phyloP scores from a whole-genome alignment of 1,140 invertebrate species.

The Drosophila sulfurigaster region DNA sequence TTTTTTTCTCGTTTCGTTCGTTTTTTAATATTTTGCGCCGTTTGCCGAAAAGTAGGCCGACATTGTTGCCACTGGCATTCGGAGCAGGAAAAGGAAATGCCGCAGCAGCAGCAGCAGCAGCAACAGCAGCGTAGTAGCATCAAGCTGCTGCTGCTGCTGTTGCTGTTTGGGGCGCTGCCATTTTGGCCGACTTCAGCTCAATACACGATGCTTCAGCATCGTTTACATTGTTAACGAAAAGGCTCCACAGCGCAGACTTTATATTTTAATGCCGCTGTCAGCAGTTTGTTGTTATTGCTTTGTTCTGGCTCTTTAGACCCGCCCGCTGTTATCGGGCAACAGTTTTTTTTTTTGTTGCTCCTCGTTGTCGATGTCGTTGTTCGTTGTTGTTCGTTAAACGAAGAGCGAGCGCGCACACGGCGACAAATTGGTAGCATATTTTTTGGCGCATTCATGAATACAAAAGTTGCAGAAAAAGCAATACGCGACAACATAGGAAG shows the following conservation, averaged over 20 bases:
- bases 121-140: conserved; percentile 35
- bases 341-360: conserved; percentile 3
- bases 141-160: conserved; percentile 24
- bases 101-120: conserved; percentile 58
- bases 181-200: conserved; percentile 68
- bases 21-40: conserved; percentile 78
- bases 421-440: conserved; percentile 83
- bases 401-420: conserved; percentile 59
- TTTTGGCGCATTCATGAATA: conserved; percentile 81
- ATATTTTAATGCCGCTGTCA: conserved; percentile 82
- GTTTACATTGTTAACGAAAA: conserved; percentile 81
- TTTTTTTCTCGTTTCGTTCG: conserved; percentile 20
- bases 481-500: conserved; percentile 68
- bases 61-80: conserved; percentile 79
- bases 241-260: conserved; percentile 65
- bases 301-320: conserved; percentile 51
- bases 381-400: conserved; percentile 45
- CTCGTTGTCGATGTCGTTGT: conserved; percentile 7
- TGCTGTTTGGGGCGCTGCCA: conserved; percentile 40
- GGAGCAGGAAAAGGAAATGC: conserved; percentile 80
- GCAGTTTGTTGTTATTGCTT: conserved; percentile 79
- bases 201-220: conserved; percentile 52
- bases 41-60: conserved; percentile 77
- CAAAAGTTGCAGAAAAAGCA: conserved; percentile 56
- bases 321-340: conserved; percentile 34